phyloP scores from a whole-genome alignment of 2,888 invertebrate genomes.

The Callyntrura guangdongensis region DNA sequence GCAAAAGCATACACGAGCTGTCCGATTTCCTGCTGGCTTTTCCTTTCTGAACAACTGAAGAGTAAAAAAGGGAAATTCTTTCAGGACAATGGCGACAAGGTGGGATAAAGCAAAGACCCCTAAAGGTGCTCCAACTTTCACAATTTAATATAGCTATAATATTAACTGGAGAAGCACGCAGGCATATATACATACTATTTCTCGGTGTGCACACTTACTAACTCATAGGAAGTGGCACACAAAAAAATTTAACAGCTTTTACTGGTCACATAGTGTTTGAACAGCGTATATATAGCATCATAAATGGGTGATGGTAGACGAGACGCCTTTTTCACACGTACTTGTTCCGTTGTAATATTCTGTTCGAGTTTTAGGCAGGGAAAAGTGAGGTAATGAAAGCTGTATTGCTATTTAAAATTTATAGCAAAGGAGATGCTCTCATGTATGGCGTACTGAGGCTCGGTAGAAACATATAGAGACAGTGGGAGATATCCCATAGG shows the following conservation, averaged over 20 bases:
- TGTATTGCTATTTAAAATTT: constrained; percentile 65
- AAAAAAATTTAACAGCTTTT: constrained; percentile 7
- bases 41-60: neutral
- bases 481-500: neutral
- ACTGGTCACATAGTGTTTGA: neutral
- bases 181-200: neutral
- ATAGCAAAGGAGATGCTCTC: constrained; percentile 43
- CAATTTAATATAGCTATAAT: neutral
- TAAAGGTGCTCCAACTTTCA: neutral
- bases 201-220: no score
- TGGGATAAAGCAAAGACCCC: neutral
- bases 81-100: constrained; percentile 37
- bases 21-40: constrained; percentile 42
- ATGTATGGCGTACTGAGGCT: constrained; percentile 3
- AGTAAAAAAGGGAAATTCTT: constrained; percentile 46
- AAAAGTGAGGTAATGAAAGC: constrained; percentile 49
- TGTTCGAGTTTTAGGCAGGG: neutral
- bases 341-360: neutral
- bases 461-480: no score
- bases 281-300: neutral
- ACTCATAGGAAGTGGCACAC: neutral
- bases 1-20: neutral
- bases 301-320: neutral
- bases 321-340: neutral
- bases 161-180: neutral